phyloP scores from a whole-genome alignment of 2,888 invertebrate species.

The Eupithecia centaureata region DNA sequence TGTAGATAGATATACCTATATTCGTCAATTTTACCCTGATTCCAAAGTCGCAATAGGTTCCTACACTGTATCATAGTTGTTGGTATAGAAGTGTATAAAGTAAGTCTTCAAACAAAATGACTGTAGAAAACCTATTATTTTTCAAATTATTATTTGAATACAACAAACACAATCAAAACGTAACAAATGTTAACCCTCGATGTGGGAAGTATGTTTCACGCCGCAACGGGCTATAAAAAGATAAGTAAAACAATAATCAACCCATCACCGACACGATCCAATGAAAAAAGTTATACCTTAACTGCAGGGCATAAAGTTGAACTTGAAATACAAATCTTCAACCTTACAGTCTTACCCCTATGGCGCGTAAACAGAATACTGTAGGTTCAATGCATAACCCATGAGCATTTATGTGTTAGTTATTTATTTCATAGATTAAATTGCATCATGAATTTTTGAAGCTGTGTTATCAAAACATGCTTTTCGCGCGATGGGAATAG shows the following conservation, averaged over 20 bases:
- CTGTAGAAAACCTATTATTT: background rate
- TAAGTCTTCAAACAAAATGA: background rate
- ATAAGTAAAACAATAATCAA: conserved; percentile 77
- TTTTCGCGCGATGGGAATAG: conserved; percentile 12
- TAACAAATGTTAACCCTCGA: conserved; percentile 47
- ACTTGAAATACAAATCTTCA: conserved; percentile 31
- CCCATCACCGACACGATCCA: conserved; percentile 19
- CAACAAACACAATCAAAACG: conserved; percentile 26
- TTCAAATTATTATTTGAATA: conserved; percentile 26
- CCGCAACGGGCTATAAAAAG: conserved; percentile 66
- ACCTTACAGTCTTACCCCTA: conserved; percentile 46
- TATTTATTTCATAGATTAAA: conserved; percentile 34
- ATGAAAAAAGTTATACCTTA: conserved; percentile 32
- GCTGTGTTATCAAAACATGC: conserved; percentile 31
- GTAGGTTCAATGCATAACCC: conserved; percentile 45
- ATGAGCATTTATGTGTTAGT: conserved; percentile 46
- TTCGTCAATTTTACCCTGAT: too few relatives aligned
- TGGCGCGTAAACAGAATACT: conserved; percentile 53
- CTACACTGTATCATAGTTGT: too few relatives aligned
- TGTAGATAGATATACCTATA: too few relatives aligned
- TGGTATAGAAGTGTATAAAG: too few relatives aligned
- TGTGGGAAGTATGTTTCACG: conserved; percentile 46
- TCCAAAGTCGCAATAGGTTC: background rate
- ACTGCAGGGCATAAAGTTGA: conserved; percentile 27
- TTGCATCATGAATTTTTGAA: conserved; percentile 32